Evolutionary conservation across 2,888 invertebrate species (phyloP).

Genomic region (Philereme transversata): DNA sequence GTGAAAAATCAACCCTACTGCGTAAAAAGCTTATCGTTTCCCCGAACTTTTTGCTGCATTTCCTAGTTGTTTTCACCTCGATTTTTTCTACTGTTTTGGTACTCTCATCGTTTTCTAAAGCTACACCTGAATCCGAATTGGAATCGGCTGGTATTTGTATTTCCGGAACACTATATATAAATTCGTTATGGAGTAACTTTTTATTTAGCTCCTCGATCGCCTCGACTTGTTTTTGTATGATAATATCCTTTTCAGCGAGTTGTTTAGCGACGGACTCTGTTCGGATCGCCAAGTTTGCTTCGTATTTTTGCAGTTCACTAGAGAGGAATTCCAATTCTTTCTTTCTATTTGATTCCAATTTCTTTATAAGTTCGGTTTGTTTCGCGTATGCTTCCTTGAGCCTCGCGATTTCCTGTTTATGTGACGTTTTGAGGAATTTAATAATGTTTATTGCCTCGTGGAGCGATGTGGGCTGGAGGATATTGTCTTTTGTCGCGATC

Average conservation of each 20-base stretch:
- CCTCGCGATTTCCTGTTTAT: conserved; percentile 73
- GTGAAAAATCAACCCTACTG: conserved; percentile 73
- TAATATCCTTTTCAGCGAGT: conserved; percentile 70
- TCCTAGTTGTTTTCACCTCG: conserved; percentile 66
- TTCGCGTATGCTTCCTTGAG: conserved; percentile 67
- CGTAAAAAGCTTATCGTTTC: conserved; percentile 77
- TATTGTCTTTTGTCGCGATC: conserved; percentile 57
- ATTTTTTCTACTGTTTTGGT: conserved; percentile 58
- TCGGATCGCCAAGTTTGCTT: conserved; percentile 70
- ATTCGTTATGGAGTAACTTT: conserved; percentile 56
- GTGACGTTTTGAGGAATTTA: conserved; percentile 74
- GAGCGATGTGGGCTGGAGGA: conserved; percentile 67
- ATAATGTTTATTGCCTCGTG: conserved; percentile 79
- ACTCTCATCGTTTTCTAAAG: conserved; percentile 70
- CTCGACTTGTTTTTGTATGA: conserved; percentile 67
- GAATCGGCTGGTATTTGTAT: conserved; percentile 69
- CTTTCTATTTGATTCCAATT: conserved; percentile 72
- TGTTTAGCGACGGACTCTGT: conserved; percentile 71
- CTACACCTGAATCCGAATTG: conserved; percentile 78
- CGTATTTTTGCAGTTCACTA: conserved; percentile 74
- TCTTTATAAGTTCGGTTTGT: conserved; percentile 71
- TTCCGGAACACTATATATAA: conserved; percentile 57
- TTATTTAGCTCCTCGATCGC: conserved; percentile 68
- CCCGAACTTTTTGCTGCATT: conserved; percentile 74
- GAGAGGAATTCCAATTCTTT: conserved; percentile 76